Evolutionary conservation across 92 coral and sea anemone genomes (phyloP).

Genomic region (Parazoanthus swiftii): DNA sequence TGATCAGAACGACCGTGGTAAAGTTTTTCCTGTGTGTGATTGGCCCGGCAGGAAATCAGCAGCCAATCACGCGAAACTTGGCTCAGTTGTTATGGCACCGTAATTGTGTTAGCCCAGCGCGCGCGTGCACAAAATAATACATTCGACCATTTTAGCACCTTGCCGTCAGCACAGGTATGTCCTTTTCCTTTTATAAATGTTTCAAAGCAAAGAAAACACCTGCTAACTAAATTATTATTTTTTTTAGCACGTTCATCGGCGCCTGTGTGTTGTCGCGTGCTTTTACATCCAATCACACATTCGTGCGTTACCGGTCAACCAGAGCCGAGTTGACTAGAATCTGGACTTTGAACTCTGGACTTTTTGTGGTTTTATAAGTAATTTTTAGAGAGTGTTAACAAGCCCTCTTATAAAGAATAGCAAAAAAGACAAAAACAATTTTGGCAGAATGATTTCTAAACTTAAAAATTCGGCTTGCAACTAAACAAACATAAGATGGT

Average conservation of each 20-base stretch:
- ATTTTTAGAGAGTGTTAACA: no score
- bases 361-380: no score
- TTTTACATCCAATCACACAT: neutral
- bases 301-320: neutral
- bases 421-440: no score
- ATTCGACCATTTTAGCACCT: neutral
- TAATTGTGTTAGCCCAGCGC: neutral
- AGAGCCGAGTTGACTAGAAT: neutral
- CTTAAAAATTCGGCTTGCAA: no score
- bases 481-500: no score
- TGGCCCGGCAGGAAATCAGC: neutral
- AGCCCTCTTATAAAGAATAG: no score
- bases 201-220: neutral
- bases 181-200: no score
- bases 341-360: constrained; percentile 20
- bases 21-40: neutral
- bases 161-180: neutral
- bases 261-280: no score
- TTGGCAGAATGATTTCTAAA: no score
- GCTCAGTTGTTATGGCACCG: constrained; percentile 27
- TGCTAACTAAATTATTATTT: no score
- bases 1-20: neutral
- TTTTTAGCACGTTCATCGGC: no score
- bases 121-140: neutral
- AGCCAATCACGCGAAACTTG: constrained; percentile 14